Percentiles rank a stretch among this genome's conserved stretches.
Evolutionary conservation across 2,113 vertebrate genomes (phyloP).

Genomic region (Calyptomena viridis): DNA sequence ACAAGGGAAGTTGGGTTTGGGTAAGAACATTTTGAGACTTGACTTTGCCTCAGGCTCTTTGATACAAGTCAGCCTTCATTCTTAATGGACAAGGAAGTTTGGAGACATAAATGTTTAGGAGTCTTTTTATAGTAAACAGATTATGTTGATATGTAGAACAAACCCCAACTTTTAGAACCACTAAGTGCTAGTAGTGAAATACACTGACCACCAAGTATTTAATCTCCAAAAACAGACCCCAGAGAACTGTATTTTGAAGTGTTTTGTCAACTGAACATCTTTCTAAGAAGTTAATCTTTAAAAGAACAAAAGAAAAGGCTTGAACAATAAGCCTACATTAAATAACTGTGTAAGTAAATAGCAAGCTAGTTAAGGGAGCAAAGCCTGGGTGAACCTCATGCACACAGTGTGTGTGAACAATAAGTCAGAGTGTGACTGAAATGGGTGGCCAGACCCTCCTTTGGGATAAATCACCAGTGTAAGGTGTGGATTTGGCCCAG

Average conservation of each 20-base stretch:
- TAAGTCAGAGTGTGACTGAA: not conserved
- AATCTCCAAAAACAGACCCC: constrained; percentile 44
- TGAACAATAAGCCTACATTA: not conserved
- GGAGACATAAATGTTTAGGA: constrained; percentile 31
- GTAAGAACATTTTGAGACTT: not conserved
- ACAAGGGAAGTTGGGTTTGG: not conserved
- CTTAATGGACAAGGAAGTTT: not conserved
- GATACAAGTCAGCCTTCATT: not conserved
- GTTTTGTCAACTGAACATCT: not conserved
- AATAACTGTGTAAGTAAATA: not conserved
- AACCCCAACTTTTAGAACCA: constrained; percentile 52
- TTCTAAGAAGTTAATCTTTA: constrained; percentile 13
- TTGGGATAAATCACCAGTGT: not conserved
- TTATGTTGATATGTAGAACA: constrained; percentile 33
- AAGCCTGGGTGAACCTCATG: not conserved
- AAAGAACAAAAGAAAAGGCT: not conserved
- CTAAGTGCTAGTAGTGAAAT: constrained; percentile 33
- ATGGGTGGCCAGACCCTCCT: not conserved
- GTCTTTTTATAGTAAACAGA: constrained; percentile 44
- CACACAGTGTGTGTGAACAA: not conserved
- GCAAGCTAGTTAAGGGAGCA: not conserved
- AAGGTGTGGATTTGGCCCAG: not conserved
- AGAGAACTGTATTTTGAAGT: not conserved
- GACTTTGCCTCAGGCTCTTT: not conserved
- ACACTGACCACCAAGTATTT: constrained; percentile 6